Evolutionary conservation across 2,113 vertebrate genomes (phyloP).

Genomic region (Strix uralensis): DNA sequence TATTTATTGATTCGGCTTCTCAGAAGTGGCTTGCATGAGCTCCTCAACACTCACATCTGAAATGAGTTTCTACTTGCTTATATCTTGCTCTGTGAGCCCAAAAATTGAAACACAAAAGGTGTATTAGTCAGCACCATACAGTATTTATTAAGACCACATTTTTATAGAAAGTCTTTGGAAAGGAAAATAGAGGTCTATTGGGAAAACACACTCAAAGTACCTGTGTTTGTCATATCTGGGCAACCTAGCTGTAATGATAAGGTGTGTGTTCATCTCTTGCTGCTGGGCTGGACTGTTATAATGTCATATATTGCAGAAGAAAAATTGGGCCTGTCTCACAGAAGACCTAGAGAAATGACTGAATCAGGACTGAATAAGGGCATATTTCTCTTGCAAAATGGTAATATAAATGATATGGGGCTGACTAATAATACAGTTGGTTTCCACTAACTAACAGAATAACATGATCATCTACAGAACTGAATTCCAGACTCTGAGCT

Average conservation of each 20-base stretch:
- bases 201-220: not conserved
- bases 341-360: not conserved
- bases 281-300: not conserved
- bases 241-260: not conserved
- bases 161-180: not conserved
- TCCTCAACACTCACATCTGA: not conserved
- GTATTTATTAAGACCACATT: not conserved
- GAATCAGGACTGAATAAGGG: not conserved
- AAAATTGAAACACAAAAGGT: not conserved
- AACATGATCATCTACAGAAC: not conserved
- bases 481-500: conserved; percentile 31
- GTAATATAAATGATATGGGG: not conserved
- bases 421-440: conserved; percentile 44
- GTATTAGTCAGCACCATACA: not conserved
- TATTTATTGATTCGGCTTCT: not conserved
- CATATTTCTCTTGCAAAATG: conserved; percentile 27
- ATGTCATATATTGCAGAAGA: not conserved
- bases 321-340: not conserved
- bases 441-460: conserved; percentile 47
- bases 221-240: not conserved
- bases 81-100: not conserved
- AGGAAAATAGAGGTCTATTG: not conserved
- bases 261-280: not conserved
- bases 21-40: not conserved
- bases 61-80: not conserved